Base-by-base conservation (phyloP, 2,113 vertebrate genomes). In the Oncorhynchus nerka region DNA sequence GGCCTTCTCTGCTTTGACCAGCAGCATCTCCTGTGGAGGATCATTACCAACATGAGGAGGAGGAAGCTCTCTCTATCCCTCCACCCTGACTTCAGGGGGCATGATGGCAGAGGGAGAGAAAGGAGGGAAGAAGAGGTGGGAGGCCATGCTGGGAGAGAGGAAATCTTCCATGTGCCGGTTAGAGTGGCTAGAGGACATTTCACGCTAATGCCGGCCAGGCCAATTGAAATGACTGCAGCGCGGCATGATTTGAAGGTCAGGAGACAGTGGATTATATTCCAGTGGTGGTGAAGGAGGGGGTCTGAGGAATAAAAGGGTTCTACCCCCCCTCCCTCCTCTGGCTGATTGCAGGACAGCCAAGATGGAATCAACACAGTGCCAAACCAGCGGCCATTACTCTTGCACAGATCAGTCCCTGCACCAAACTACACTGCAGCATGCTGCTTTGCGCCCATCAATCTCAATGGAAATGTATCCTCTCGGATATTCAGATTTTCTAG, bases 171-270 rank as follows among this genome's bases (percentile, higher is more conserved):
- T 90, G 86, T 84, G 88, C 86, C 81, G 85, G 76, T 84, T 83
- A 75, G 85, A 90, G 91, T 88, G 90, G 89, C 92, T 92, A 89
- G 92, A 93, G 92, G 92, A 92, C 92, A 92, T 93, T 93, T 93
- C 92, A 90, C 90, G 88, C 91, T 93, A 92, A 93, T 92, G 92
- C 90, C 91, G 90, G 88, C 89, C 86, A 70, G 89, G 86, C 92
- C 91, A 92, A 93, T 93, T 92, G 92, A 91, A 94, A 93, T 91
- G 91, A 92, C 92, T 93, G 90, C 91, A 87, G 89, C 89, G 75
- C 89, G 89, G 90, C 92, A 92, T 92, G 93, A 93, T 93, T 92
- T 93, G 92, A 94, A 94, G 92, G 93, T 93, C 93, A 94, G 91
- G 87, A 93, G 93, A 93, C 92, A 92, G 91, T 86, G 82, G 91